Evolutionary conservation across 1,140 invertebrate genomes (phyloP), one percentile per base, ranked within the genome.

Genomic region (Pogonomyrmex californicus): DNA sequence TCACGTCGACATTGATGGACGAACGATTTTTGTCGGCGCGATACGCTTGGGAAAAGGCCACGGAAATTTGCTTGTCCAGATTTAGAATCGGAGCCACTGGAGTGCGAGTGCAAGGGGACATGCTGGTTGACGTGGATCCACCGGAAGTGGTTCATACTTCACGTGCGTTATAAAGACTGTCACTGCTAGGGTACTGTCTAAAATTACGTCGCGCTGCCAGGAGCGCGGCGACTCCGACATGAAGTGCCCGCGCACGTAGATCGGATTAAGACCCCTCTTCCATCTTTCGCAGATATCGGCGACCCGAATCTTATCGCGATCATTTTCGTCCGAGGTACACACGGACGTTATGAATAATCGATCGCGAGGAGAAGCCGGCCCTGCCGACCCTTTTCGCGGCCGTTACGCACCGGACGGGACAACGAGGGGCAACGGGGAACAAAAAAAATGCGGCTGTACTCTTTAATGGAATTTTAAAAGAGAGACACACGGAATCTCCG

Each of bases 61-160:
- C 90, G 85, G 30, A 91, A 91, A 91, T 91, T 91, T 62, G 86
- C 73, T 81, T 81, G 86, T 91, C 90, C 90, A 88, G 86, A 91
- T 90, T 91, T 91, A 91, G 90, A 91, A 91, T 90, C 90, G 78
- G 89, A 91, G 89, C 76, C 89, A 86, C 89, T 91, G 89, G 89
- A 91, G 88, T 86, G 88, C 86, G 89, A 90, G 89, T 79, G 89
- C 90, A 83, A 83, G 90, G 89, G 89, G 90, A 91, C 87, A 86
- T 79, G 88, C 88, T 63, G 87, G 89, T 86, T 90, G 90, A 91
- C 90, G 90, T 90, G 86, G 90, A 86, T 90, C 90, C 90, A 91
- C 90, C 90, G 90, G 90, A 91, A 91, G 90, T 90, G 89, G 90
- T 91, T 91, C 90, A 91, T 91, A 91, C 90, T 90, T 91, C 90